Conservation (phyloP, 1,140 invertebrate species). For the Drosophila arizonae region DNA sequence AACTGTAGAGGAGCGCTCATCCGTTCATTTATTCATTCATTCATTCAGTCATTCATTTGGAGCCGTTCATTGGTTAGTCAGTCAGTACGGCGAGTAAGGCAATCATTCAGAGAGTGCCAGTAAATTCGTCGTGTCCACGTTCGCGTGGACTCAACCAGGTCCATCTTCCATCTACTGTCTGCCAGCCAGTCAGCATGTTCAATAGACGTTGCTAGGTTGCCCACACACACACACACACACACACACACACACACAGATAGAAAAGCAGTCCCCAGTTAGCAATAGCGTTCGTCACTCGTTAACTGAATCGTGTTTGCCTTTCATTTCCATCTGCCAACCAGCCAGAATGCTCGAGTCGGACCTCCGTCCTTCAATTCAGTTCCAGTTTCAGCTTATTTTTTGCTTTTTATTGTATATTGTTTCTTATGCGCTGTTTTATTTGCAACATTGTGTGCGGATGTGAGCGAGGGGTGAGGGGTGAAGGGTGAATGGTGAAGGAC, state of each 20-base stretch:
- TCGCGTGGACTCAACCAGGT: slow-evolving; percentile 14
- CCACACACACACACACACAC: slow-evolving; percentile 25
- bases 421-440: slow-evolving; percentile 80
- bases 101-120: slow-evolving; percentile 71
- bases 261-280: slow-evolving; percentile 77
- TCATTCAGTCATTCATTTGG: slow-evolving; percentile 79
- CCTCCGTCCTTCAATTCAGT: slow-evolving; percentile 28
- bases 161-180: slow-evolving; percentile 19
- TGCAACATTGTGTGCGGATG: slow-evolving; percentile 65
- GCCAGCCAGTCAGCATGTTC: slow-evolving; percentile 53
- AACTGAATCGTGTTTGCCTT: slow-evolving; percentile 80
- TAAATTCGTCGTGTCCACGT: slow-evolving; percentile 36
- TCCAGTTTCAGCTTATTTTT: slow-evolving; percentile 23
- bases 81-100: slow-evolving; percentile 69
- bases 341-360: slow-evolving; percentile 17
- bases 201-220: slow-evolving; percentile 58
- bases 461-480: not conserved
- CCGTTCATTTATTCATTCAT: slow-evolving; percentile 81
- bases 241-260: not conserved
- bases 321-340: slow-evolving; percentile 75
- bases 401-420: slow-evolving; percentile 76
- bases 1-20: slow-evolving; percentile 76
- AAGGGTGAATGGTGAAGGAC: too few relatives aligned
- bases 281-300: slow-evolving; percentile 80
- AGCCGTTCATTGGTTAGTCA: slow-evolving; percentile 79